Evolutionary conservation across 2,888 invertebrate species (phyloP).

Genomic region (Bursaphelenchus okinawaensis): DNA sequence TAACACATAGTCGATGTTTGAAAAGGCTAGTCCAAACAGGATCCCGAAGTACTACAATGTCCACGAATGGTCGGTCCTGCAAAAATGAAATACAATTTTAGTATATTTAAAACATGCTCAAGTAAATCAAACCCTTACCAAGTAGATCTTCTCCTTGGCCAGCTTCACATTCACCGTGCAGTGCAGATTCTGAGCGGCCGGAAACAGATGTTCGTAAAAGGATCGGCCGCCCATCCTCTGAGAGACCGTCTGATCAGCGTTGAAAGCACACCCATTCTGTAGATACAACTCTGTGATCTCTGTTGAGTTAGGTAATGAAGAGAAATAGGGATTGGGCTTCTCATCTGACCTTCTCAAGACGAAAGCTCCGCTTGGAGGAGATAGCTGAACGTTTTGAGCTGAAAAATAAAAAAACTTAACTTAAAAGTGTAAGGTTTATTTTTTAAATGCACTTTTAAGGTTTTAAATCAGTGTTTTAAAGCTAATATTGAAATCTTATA

Average conservation of each 20-base stretch:
- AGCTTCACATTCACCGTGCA: constrained; percentile 37
- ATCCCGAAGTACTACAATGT: constrained; percentile 45
- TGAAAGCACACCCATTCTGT: constrained; percentile 34
- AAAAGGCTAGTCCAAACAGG: constrained; percentile 33
- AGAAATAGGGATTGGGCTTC: not conserved
- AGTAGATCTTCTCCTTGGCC: constrained; percentile 29
- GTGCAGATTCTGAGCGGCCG: constrained; percentile 31
- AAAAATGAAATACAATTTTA: not conserved
- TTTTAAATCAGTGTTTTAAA: not conserved
- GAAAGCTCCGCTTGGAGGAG: constrained; percentile 14
- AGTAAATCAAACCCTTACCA: constrained; percentile 22
- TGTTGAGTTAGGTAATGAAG: constrained; percentile 6
- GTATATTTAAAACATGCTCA: constrained; percentile 1
- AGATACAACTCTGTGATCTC: constrained; percentile 19
- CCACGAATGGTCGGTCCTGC: constrained; percentile 51
- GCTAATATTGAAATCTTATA: too few relatives aligned
- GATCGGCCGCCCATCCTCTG: constrained; percentile 25
- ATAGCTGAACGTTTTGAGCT: not conserved
- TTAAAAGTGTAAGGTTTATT: too few relatives aligned
- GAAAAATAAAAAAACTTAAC: not conserved
- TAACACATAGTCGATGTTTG: constrained; percentile 39
- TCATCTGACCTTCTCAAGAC: constrained; percentile 17
- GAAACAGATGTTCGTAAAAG: constrained; percentile 26
- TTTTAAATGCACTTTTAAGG: not conserved
- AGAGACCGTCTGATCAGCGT: constrained; percentile 29